Percentiles rank a stretch among this genome's conserved stretches.
Conservation (phyloP, 2,797 vertebrate genomes). For the Lagorchestes hirsutus region DNA sequence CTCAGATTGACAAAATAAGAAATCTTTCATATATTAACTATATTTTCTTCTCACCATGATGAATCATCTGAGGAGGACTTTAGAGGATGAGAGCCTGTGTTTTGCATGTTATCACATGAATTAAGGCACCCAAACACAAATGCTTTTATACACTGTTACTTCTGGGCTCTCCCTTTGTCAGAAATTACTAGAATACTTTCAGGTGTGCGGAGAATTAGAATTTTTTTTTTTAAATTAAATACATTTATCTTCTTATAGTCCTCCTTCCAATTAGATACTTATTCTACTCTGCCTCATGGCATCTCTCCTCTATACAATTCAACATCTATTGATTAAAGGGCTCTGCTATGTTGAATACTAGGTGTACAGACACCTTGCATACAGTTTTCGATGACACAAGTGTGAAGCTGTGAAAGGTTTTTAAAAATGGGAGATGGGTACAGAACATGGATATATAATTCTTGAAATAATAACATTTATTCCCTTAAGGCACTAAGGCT, state of each 20-base stretch:
- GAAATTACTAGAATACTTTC: background rate
- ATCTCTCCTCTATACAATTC: constrained; percentile 1
- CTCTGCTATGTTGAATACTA: too few species aligned
- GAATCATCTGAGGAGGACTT: too few species aligned
- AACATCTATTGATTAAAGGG: too few species aligned
- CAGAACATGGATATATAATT: too few species aligned
- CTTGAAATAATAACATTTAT: too few species aligned
- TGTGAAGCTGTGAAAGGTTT: too few species aligned
- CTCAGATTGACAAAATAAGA: background rate
- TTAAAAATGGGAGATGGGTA: too few species aligned
- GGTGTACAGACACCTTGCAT: too few species aligned
- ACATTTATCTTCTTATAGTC: background rate
- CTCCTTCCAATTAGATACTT: background rate
- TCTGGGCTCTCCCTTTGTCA: background rate
- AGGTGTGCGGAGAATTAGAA: background rate
- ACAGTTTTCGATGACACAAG: too few species aligned
- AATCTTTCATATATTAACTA: background rate
- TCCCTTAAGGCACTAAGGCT: too few species aligned
- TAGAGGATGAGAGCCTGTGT: too few species aligned
- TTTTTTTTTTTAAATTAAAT: too few species aligned
- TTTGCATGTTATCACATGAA: background rate
- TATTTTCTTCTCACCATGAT: background rate
- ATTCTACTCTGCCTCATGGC: background rate
- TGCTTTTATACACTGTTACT: background rate
- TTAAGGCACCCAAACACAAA: background rate